Percentiles rank a stretch among this genome's conserved stretches.
Conservation (phyloP, 2,888 invertebrate species). For the Tiliacea aurago region DNA sequence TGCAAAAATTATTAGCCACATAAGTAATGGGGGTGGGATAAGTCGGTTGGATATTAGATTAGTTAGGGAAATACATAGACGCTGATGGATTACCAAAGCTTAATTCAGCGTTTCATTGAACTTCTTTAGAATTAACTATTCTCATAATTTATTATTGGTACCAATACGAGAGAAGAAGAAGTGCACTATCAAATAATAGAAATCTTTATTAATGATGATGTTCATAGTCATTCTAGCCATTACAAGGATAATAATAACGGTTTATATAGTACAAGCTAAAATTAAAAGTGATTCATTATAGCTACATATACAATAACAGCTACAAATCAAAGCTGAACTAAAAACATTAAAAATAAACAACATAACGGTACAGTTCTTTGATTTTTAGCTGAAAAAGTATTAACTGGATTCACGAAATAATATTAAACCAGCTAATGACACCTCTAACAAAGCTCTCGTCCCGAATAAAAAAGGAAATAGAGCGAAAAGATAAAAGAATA, state of each 20-base stretch:
- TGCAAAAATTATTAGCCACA: constrained; percentile 57
- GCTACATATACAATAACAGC: neutral
- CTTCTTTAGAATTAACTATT: neutral
- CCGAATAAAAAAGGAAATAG: constrained; percentile 41
- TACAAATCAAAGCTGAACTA: neutral
- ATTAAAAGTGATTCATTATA: too few relatives aligned
- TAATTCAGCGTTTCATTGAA: neutral
- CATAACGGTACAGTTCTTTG: neutral
- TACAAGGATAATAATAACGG: neutral
- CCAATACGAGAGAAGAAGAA: too few relatives aligned
- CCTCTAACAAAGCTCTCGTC: constrained; percentile 16
- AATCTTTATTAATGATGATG: neutral
- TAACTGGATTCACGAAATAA: constrained; percentile 12
- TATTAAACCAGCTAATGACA: constrained; percentile 32
- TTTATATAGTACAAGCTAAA: neutral
- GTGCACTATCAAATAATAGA: neutral
- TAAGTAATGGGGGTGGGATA: constrained; percentile 34
- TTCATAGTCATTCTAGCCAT: neutral
- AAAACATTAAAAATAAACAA: neutral
- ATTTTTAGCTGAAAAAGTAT: neutral
- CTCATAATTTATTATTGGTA: neutral
- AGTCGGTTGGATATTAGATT: constrained; percentile 34
- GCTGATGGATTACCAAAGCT: constrained; percentile 15
- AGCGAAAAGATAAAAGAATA: constrained; percentile 50
- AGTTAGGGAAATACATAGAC: constrained; percentile 22